phyloP scores from a whole-genome alignment of 2,888 invertebrate genomes.

The Peribatodes rhomboidaria region DNA sequence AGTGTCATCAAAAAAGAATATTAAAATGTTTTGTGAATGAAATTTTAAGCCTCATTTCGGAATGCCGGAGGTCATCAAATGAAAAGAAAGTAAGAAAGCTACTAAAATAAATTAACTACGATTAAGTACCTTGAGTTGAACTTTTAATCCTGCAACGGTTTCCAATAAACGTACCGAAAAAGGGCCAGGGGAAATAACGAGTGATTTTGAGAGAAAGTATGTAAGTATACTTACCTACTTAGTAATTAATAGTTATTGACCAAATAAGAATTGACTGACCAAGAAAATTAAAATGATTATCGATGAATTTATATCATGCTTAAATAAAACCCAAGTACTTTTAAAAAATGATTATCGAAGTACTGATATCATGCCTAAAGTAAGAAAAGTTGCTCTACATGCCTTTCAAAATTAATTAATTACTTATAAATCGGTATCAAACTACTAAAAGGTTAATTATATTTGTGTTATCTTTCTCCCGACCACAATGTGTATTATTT shows the following conservation, averaged over 20 bases:
- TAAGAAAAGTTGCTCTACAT: too few relatives aligned
- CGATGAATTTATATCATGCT: neutral
- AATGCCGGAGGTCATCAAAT: constrained; percentile 27
- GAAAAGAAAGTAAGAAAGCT: constrained; percentile 31
- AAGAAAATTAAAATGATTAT: neutral
- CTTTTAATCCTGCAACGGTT: constrained; percentile 12
- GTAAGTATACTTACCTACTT: neutral
- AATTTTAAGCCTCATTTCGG: constrained; percentile 14
- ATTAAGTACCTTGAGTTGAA: constrained; percentile 6
- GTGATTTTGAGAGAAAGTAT: constrained; percentile 8
- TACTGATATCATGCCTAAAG: too few relatives aligned
- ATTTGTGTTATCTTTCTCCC: too few relatives aligned
- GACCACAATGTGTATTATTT: too few relatives aligned
- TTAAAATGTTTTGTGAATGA: constrained; percentile 14
- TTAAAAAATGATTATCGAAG: too few relatives aligned
- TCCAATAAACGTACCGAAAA: constrained; percentile 1
- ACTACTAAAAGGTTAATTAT: too few relatives aligned
- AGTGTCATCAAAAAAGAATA: constrained; percentile 4
- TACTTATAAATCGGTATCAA: too few relatives aligned
- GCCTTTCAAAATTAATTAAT: too few relatives aligned
- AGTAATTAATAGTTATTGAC: constrained; percentile 1
- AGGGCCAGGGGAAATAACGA: constrained; percentile 17
- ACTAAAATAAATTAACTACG: constrained; percentile 19
- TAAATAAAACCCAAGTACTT: too few relatives aligned
- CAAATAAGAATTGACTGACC: neutral